phyloP scores from a whole-genome alignment of 2,113 vertebrate species.

The Leptosomus discolor region DNA sequence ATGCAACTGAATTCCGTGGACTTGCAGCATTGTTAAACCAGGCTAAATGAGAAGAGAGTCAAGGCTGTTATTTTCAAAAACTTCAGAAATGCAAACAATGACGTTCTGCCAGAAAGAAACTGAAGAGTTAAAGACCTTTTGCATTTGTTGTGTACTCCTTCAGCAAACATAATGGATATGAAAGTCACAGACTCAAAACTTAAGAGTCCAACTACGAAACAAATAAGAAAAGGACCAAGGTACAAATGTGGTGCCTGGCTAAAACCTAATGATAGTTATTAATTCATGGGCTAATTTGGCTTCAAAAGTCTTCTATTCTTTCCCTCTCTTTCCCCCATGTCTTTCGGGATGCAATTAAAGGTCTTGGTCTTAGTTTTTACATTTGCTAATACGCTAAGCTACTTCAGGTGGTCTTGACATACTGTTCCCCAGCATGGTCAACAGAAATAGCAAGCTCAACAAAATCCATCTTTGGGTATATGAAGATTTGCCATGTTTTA shows the following conservation, averaged over 20 bases:
- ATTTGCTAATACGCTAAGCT: neutral
- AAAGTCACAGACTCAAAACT: neutral
- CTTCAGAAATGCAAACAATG: neutral
- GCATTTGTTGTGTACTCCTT: neutral
- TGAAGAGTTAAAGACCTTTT: neutral
- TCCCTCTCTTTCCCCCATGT: neutral
- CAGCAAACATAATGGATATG: neutral
- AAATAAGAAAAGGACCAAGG: neutral
- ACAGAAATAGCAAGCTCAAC: neutral
- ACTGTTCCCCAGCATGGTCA: neutral
- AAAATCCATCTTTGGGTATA: neutral
- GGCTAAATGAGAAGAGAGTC: neutral
- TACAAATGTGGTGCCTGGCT: neutral
- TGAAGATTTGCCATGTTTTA: neutral
- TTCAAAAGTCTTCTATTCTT: neutral
- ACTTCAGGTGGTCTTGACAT: neutral
- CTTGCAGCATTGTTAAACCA: neutral
- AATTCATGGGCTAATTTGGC: neutral
- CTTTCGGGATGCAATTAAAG: neutral
- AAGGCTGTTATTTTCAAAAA: neutral
- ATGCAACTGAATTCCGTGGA: neutral
- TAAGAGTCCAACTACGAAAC: neutral
- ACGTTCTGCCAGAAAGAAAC: neutral
- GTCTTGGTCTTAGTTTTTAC: neutral
- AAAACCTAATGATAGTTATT: neutral